Evolutionary conservation across 2,888 invertebrate species (phyloP).

Genomic region (Mycogona germanica): DNA sequence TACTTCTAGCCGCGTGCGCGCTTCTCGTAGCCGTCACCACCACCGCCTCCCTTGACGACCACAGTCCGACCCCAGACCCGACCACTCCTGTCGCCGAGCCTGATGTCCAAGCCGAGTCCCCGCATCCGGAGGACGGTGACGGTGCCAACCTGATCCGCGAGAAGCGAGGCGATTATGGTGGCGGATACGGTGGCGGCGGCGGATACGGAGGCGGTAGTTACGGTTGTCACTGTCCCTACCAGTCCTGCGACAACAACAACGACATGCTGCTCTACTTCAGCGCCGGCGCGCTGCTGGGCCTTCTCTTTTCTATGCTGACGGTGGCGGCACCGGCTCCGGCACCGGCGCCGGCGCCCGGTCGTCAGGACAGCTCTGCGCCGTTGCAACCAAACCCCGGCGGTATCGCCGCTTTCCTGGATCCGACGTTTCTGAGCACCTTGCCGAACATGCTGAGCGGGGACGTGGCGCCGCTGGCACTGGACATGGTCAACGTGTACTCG

Average conservation of each 20-base stretch:
- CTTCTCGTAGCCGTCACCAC: too few species aligned
- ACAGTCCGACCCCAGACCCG: too few species aligned
- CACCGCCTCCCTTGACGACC: too few species aligned
- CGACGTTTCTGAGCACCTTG: not conserved
- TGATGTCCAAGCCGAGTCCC: too few species aligned
- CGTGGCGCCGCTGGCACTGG: conserved; percentile 11
- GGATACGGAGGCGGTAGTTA: not conserved
- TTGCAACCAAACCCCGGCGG: not conserved
- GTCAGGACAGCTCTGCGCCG: not conserved
- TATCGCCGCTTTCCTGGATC: not conserved
- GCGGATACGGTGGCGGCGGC: conserved; percentile 1
- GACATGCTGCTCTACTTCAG: conserved; percentile 13
- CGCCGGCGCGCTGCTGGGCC: conserved; percentile 13
- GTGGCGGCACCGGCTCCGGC: not conserved
- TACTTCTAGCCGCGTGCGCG: too few species aligned
- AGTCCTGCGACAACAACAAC: conserved; percentile 9
- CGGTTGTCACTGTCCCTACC: conserved; percentile 15
- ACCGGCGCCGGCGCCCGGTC: not conserved
- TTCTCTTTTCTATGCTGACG: conserved; percentile 12
- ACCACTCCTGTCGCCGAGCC: too few species aligned
- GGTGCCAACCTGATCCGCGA: too few species aligned
- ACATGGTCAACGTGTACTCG: conserved; percentile 12
- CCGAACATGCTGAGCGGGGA: not conserved
- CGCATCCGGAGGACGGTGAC: too few species aligned
- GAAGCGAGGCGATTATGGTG: conserved; percentile 5